Base-by-base conservation (phyloP, 1,140 invertebrate species). In the Zaprionus inermis region DNA sequence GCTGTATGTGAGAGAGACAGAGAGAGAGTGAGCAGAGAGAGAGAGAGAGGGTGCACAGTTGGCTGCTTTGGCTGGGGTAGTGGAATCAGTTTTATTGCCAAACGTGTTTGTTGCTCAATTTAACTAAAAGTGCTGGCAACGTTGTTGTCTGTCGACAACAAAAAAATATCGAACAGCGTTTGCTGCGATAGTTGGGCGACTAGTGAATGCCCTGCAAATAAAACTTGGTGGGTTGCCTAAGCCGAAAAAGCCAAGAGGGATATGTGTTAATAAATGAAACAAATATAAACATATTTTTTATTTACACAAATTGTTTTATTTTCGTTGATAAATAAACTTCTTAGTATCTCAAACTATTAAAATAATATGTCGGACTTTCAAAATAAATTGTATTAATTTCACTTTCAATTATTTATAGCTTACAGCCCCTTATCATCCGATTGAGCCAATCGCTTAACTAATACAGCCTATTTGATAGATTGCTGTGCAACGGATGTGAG, bases 51-150 rank as follows among this genome's bases (percentile, higher is more conserved):
- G 63, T 38, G 54, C 51, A 63, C 44, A 34, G 44, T 52, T 63
- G 67, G 16, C 38, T 51, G 57, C 59, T 54, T 57, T 71, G 63
- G 69, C 51, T 72, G 78, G 56, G 67, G 58, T 66, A 61, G 66
- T 72, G 65, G 78, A 74, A 88, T 88, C 84, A 89, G 88, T 89
- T 88, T 89, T 88, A 88, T 83, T 88, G 83, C 83, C 83, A 89
- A 88, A 88, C 84, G 83, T 88, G 83, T 88, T 88, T 88, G 83
- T 88, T 89, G 83, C 83, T 88, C 83, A 88, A 88, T 88, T 88
- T 88, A 88, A 88, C 83, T 88, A 89, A 88, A 88, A 88, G 77
- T 88, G 79, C 80, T 79, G 79, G 79, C 83, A 81, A 49, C 44
- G 44, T 76, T 72, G 67, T 70, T 79, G 49, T 56, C 54, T 77